Conservation (phyloP, 2,113 vertebrate species). For the Pteronura brasiliensis region DNA sequence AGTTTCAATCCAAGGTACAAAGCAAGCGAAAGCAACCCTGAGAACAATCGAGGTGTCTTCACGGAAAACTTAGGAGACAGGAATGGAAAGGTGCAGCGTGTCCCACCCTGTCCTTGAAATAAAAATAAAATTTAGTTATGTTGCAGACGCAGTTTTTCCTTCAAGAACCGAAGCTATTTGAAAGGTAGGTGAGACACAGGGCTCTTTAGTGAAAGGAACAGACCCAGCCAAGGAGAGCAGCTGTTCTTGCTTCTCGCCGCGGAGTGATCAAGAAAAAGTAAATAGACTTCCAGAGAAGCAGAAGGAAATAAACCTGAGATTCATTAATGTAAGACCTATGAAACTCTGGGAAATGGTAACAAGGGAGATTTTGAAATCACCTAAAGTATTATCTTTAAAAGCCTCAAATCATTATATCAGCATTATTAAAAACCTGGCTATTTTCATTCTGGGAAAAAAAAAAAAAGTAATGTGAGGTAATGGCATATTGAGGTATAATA, state of each 20-base stretch:
- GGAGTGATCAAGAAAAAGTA: slow-evolving; percentile 49
- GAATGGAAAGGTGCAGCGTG: background rate
- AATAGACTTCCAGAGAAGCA: slow-evolving; percentile 28
- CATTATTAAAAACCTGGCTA: background rate
- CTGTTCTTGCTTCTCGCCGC: slow-evolving; percentile 30
- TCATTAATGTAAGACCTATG: background rate
- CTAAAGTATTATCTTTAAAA: background rate
- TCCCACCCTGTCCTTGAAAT: background rate
- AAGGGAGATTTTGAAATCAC: background rate
- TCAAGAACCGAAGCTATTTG: background rate
- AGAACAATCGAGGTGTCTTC: background rate
- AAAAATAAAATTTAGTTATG: background rate
- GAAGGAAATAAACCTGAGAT: background rate
- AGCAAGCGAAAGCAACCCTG: background rate
- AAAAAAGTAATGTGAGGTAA: background rate
- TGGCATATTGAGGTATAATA: background rate
- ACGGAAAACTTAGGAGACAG: background rate
- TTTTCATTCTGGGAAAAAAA: background rate
- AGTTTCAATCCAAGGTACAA: background rate
- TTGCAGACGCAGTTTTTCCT: background rate
- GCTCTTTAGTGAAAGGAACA: background rate
- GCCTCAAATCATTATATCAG: background rate
- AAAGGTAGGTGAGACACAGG: background rate
- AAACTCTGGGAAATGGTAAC: background rate
- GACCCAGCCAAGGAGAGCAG: background rate